phyloP scores from a whole-genome alignment of 1,140 invertebrate species.

The Drosophila sproati region DNA sequence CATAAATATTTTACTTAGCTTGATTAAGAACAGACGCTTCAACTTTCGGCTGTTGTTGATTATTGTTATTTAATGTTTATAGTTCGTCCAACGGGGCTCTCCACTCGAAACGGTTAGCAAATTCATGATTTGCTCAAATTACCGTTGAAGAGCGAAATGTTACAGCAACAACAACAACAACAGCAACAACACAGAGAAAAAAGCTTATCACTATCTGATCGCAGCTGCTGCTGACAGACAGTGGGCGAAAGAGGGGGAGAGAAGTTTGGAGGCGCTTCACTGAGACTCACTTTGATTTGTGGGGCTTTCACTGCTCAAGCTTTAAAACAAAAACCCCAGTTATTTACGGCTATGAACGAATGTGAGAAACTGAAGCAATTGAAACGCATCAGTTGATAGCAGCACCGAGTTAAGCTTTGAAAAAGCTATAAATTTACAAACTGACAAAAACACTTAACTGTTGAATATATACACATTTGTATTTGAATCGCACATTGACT shows the following conservation, averaged over 20 bases:
- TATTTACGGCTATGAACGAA: not conserved
- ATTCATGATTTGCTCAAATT: conserved; percentile 49
- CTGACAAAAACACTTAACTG: not conserved
- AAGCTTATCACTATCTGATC: conserved; percentile 12
- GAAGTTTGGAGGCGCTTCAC: not conserved
- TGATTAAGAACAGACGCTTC: conserved; percentile 75
- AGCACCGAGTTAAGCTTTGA: not conserved
- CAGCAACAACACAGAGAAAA: not conserved
- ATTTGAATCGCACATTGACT: not conserved
- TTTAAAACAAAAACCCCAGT: not conserved
- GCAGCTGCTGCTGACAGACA: not conserved
- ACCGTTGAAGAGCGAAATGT: conserved; percentile 7
- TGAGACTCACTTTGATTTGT: not conserved
- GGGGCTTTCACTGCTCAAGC: too few species aligned
- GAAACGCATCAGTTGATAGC: not conserved
- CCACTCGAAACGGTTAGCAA: conserved; percentile 51
- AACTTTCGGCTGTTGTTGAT: conserved; percentile 60
- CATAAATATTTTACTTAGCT: conserved; percentile 63
- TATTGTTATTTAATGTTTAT: conserved; percentile 81
- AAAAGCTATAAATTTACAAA: not conserved
- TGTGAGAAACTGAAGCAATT: not conserved
- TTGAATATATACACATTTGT: not conserved
- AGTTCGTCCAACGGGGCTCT: conserved; percentile 52
- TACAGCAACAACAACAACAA: conserved; percentile 3
- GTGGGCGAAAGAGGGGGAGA: not conserved